A percentile compares a stretch with the other conserved stretches of the same genome.
These are phyloP conservation scores for Cosmia trapezina DNA, from an alignment of 2,888 invertebrate genomes.

Conservation along the genomic window DNA sequence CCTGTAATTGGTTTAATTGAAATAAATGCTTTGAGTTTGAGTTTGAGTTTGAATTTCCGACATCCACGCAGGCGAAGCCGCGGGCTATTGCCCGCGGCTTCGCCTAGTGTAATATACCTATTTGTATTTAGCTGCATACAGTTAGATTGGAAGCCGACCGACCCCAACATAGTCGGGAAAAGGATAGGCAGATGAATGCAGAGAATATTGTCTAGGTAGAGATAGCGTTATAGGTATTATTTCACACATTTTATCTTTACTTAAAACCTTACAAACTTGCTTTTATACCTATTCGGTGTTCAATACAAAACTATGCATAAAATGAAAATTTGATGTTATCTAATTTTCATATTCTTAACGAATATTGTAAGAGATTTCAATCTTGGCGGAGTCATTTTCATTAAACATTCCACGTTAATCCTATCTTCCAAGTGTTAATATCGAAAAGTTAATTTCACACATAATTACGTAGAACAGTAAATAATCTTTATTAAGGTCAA, in stretches of 20 bases:
- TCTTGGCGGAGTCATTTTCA: slow-evolving; percentile 21
- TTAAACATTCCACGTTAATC: slow-evolving; percentile 27
- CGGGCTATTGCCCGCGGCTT: too few relatives aligned
- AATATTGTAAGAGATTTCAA: slow-evolving; percentile 49
- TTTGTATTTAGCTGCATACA: too few relatives aligned
- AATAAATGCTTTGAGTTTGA: too few relatives aligned
- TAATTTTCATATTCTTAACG: slow-evolving; percentile 28
- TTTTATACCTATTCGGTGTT: not conserved
- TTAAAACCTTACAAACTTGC: slow-evolving; percentile 1
- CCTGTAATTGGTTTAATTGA: too few relatives aligned
- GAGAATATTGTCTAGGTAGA: not conserved
- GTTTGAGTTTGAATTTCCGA: too few relatives aligned
- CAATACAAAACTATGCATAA: slow-evolving; percentile 31
- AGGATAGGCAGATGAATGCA: too few relatives aligned
- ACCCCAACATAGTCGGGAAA: too few relatives aligned
- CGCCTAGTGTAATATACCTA: too few relatives aligned
- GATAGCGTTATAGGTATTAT: not conserved
- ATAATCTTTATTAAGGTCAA: slow-evolving; percentile 47
- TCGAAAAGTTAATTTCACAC: slow-evolving; percentile 63
- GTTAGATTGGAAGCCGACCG: too few relatives aligned
- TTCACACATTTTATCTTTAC: not conserved
- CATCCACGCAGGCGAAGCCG: too few relatives aligned
- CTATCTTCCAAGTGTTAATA: slow-evolving; percentile 33
- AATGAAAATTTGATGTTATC: slow-evolving; percentile 14
- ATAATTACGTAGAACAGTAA: slow-evolving; percentile 47